Percentiles rank a stretch among this genome's conserved stretches.
These are phyloP conservation scores for Botia kubotai DNA, from an alignment of 2,797 vertebrate species.

Conservation along the genomic window DNA sequence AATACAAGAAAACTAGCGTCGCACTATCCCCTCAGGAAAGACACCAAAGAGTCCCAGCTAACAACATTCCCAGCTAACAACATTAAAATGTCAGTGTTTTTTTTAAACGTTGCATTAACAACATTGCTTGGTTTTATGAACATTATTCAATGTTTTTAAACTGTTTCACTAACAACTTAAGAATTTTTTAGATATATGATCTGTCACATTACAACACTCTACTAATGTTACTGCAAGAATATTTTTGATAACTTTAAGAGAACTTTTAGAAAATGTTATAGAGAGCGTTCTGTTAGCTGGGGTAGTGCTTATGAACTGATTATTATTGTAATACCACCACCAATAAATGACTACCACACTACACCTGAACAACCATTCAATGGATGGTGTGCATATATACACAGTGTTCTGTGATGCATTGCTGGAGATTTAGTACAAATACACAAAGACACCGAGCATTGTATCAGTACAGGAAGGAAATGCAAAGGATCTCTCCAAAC, in stretches of 20 bases:
- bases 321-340: not conserved
- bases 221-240: too few species aligned
- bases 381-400: not conserved
- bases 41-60: not conserved
- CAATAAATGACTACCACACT: not conserved
- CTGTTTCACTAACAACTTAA: too few species aligned
- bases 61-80: too few species aligned
- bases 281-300: too few species aligned
- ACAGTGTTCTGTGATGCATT: not conserved
- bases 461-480: conserved; percentile 69
- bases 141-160: too few species aligned
- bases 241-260: too few species aligned
- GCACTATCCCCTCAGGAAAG: conserved; percentile 46
- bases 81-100: too few species aligned
- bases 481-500: conserved; percentile 43
- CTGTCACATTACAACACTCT: too few species aligned
- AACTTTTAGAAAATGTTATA: too few species aligned
- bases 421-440: conserved; percentile 18
- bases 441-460: conserved; percentile 19
- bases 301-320: not conserved
- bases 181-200: too few species aligned
- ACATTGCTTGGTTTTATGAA: too few species aligned
- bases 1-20: conserved; percentile 44
- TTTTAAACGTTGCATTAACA: too few species aligned
- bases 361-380: not conserved